Percentiles rank a stretch among this genome's conserved stretches.
Evolutionary conservation across 2,113 vertebrate species (phyloP).

Genomic region (Azemiops feae): DNA sequence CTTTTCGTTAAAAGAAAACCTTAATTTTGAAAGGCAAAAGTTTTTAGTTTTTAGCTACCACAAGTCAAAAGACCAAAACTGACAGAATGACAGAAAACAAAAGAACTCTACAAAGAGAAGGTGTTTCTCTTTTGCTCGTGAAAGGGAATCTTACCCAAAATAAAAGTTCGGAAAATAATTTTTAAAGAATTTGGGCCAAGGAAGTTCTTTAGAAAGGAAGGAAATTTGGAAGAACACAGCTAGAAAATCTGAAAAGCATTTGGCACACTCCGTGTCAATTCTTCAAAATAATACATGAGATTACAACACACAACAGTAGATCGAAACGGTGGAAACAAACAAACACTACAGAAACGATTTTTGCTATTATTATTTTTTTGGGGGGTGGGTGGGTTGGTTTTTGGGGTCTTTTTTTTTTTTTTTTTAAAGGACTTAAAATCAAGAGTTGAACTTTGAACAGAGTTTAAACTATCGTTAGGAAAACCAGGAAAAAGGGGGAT

Average conservation of each 20-base stretch:
- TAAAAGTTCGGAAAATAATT: constrained; percentile 46
- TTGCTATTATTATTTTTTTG: constrained; percentile 74
- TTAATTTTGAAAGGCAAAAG: constrained; percentile 34
- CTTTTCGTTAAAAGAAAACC: background rate
- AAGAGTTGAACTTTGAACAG: constrained; percentile 30
- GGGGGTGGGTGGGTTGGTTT: constrained; percentile 41
- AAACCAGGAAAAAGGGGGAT: background rate
- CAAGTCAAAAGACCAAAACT: constrained; percentile 50
- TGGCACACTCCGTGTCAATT: constrained; percentile 36
- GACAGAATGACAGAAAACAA: constrained; percentile 41
- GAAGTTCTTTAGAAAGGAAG: constrained; percentile 28
- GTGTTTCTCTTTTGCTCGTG: constrained; percentile 7
- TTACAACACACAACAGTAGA: constrained; percentile 67
- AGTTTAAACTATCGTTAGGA: constrained; percentile 71
- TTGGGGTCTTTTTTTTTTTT: constrained; percentile 65
- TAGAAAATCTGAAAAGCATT: constrained; percentile 43
- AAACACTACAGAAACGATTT: constrained; percentile 66
- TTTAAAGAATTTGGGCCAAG: constrained; percentile 19
- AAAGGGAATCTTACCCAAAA: background rate
- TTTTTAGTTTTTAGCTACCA: constrained; percentile 44
- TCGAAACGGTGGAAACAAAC: constrained; percentile 62
- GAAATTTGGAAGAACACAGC: constrained; percentile 18
- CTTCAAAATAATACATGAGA: constrained; percentile 30
- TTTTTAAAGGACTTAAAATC: constrained; percentile 75
- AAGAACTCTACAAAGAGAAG: background rate